These are phyloP conservation scores for Prenolepis imparis DNA, from an alignment of 2,888 invertebrate genomes.

Conservation along the genomic window DNA sequence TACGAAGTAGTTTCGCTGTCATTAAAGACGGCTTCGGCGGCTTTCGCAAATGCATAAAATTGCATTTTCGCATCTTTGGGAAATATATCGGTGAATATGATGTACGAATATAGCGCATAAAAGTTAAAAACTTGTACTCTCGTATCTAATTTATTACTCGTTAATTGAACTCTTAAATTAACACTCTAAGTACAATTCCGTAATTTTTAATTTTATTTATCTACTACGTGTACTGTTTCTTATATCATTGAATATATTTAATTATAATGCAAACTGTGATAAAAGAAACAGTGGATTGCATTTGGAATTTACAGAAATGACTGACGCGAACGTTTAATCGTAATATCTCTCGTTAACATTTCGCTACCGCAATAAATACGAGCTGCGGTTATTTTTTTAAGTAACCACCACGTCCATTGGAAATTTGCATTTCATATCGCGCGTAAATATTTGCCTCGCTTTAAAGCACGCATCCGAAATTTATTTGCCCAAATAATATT, in stretches of 20 bases:
- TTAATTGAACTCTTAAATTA: not conserved
- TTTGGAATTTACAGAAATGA: slow-evolving; percentile 30
- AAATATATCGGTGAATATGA: not conserved
- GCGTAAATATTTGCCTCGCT: slow-evolving; percentile 62
- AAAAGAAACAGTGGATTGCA: not conserved
- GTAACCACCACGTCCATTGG: slow-evolving; percentile 34
- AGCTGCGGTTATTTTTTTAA: slow-evolving; percentile 47
- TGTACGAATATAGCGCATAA: not conserved
- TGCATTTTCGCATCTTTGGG: slow-evolving; percentile 11
- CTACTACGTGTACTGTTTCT: not conserved
- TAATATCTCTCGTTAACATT: slow-evolving; percentile 37
- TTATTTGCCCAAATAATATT: slow-evolving; percentile 59
- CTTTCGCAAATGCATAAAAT: slow-evolving; percentile 35
- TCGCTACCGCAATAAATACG: slow-evolving; percentile 46
- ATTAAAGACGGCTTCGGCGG: not conserved
- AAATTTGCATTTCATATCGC: slow-evolving; percentile 68
- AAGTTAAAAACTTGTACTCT: not conserved
- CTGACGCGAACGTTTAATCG: slow-evolving; percentile 46
- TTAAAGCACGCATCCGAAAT: slow-evolving; percentile 30
- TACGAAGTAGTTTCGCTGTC: slow-evolving; percentile 10
- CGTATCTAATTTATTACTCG: not conserved
- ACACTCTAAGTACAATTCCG: not conserved
- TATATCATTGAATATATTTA: not conserved
- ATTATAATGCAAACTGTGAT: not conserved
- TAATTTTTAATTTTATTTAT: not conserved